These are phyloP conservation scores for Drosophila neocordata DNA, from an alignment of 1,140 invertebrate species.

Conservation along the genomic window DNA sequence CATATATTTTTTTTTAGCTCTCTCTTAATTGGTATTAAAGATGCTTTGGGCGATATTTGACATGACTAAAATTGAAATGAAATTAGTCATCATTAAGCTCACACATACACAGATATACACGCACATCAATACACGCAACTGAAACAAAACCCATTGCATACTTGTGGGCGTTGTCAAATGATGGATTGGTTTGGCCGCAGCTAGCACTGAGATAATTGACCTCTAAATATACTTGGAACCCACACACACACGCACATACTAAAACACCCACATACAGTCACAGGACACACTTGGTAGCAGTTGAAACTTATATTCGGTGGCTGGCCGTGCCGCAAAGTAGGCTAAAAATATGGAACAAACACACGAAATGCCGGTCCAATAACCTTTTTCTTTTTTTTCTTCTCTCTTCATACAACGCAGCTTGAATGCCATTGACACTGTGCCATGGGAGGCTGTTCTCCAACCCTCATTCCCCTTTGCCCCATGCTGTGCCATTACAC, in stretches of 20 bases:
- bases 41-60: conserved; percentile 33
- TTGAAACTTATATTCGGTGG: conserved; percentile 8
- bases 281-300: conserved; percentile 5
- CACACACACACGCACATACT: conserved; percentile 15
- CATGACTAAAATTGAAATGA: conserved; percentile 38
- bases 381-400: too few relatives aligned
- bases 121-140: neutral
- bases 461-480: neutral
- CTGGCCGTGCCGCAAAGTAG: conserved; percentile 66
- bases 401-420: conserved; percentile 40
- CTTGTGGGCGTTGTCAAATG: conserved; percentile 62
- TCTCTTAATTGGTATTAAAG: conserved; percentile 63
- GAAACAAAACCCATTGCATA: conserved; percentile 48
- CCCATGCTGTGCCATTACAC: conserved; percentile 37
- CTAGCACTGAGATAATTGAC: conserved; percentile 70
- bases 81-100: conserved; percentile 73
- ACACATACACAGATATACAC: neutral
- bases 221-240: conserved; percentile 70
- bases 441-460: conserved; percentile 42
- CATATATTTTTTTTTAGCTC: neutral
- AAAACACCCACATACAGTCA: conserved; percentile 8
- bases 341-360: conserved; percentile 76
- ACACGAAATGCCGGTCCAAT: neutral
- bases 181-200: conserved; percentile 61
- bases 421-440: conserved; percentile 74